Percentiles rank a stretch among this genome's conserved stretches.
phyloP scores from a whole-genome alignment of 2,797 vertebrate species.

The Glossophaga mutica region DNA sequence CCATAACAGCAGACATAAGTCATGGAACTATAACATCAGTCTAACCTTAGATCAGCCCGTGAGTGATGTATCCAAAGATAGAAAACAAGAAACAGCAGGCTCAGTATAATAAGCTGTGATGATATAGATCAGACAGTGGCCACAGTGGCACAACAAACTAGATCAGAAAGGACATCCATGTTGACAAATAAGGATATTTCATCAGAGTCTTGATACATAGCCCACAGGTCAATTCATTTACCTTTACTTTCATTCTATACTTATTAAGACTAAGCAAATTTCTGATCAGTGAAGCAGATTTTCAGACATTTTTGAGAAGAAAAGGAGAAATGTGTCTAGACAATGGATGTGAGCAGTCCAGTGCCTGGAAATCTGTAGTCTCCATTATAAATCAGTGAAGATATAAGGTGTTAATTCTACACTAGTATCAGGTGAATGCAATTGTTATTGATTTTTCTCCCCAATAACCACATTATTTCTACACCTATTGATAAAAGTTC shows the following conservation, averaged over 20 bases:
- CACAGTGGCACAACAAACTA: fast-evolving
- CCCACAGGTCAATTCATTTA: not conserved
- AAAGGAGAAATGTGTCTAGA: not conserved
- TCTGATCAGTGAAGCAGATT: not conserved
- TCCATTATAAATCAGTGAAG: not conserved
- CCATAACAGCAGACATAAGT: not conserved
- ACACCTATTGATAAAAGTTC: not conserved
- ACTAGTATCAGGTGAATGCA: not conserved
- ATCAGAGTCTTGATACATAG: not conserved
- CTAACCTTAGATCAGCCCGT: not conserved
- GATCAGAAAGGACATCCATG: not conserved
- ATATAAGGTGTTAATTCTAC: not conserved
- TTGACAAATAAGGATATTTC: not conserved
- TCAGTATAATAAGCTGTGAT: not conserved
- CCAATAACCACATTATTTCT: not conserved
- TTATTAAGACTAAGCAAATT: not conserved
- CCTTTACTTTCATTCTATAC: not conserved
- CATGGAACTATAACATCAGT: not conserved
- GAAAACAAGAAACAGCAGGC: not conserved
- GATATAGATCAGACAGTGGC: too few relatives aligned
- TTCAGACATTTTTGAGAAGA: not conserved
- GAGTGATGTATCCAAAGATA: not conserved
- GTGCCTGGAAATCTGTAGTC: not conserved
- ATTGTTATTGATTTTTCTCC: not conserved
- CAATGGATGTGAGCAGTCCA: not conserved